phyloP scores from a whole-genome alignment of 2,888 invertebrate genomes.

The Cephus sareptanus region DNA sequence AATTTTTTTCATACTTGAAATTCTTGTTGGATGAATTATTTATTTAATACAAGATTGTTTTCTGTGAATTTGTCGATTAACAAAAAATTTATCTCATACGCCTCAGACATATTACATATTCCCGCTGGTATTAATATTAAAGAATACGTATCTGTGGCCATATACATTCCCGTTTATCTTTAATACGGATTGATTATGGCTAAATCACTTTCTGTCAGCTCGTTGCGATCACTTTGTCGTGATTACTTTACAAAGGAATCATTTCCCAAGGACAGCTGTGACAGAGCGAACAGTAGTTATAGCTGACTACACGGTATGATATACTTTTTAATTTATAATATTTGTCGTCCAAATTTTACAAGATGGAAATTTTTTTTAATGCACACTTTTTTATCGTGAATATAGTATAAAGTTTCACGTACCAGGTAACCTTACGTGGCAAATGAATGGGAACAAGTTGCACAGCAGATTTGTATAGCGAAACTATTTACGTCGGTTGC shows the following conservation, averaged over 20 bases:
- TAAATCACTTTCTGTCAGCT: background rate
- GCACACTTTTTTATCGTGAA: background rate
- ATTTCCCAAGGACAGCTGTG: background rate
- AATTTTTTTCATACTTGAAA: background rate
- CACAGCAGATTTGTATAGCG: background rate
- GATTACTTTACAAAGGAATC: background rate
- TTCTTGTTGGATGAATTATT: background rate
- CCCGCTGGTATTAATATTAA: background rate
- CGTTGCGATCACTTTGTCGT: background rate
- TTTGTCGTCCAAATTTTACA: background rate
- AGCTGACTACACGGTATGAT: background rate
- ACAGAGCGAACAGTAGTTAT: background rate
- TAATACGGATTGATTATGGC: background rate
- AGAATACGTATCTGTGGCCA: background rate
- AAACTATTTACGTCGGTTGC: background rate
- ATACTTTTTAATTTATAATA: background rate
- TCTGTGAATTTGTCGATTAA: background rate
- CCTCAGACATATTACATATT: background rate
- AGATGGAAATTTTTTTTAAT: background rate
- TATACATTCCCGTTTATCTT: background rate
- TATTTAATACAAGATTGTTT: background rate
- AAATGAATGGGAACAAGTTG: background rate
- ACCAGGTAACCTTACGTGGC: background rate
- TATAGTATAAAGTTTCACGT: background rate
- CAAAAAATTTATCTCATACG: background rate